Conservation (phyloP, 2,113 vertebrate species). For the Trogon surrucura region DNA sequence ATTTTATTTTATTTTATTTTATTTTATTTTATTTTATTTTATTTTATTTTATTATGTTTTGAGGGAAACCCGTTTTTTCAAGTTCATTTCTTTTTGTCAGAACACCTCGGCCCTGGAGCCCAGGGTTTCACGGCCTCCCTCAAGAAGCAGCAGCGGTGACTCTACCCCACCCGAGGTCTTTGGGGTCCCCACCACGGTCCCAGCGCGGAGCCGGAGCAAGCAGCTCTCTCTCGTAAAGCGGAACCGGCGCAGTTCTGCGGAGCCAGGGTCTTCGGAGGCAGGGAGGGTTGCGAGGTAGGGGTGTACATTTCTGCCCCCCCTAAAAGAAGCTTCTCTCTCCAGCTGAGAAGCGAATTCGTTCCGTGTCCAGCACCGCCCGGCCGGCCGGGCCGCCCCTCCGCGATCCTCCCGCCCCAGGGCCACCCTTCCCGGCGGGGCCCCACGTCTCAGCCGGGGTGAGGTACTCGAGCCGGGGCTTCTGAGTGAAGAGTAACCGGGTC, state of each 20-base stretch:
- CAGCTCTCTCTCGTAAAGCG: neutral
- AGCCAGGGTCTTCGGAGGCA: fast-evolving
- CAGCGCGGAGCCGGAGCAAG: neutral
- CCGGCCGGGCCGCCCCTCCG: neutral
- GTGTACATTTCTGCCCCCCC: fast-evolving
- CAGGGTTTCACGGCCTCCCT: neutral
- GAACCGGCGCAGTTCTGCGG: neutral
- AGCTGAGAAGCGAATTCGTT: neutral
- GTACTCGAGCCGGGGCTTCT: neutral
- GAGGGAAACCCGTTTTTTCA: neutral
- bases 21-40: neutral
- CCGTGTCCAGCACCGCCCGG: fast-evolving
- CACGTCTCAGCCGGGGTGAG: neutral
- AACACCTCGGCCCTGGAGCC: neutral
- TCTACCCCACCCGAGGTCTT: neutral
- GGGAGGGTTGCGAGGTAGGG: neutral
- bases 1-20: no score
- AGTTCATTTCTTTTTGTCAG: neutral
- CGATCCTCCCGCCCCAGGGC: no score
- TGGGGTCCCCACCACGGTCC: neutral
- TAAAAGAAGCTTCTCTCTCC: neutral
- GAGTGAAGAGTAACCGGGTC: fast-evolving
- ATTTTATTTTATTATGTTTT: neutral
- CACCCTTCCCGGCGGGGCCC: neutral
- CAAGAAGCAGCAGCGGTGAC: neutral